Base-by-base conservation (phyloP, 92 coral and sea anemone species). In the Palythoa grandis region DNA sequence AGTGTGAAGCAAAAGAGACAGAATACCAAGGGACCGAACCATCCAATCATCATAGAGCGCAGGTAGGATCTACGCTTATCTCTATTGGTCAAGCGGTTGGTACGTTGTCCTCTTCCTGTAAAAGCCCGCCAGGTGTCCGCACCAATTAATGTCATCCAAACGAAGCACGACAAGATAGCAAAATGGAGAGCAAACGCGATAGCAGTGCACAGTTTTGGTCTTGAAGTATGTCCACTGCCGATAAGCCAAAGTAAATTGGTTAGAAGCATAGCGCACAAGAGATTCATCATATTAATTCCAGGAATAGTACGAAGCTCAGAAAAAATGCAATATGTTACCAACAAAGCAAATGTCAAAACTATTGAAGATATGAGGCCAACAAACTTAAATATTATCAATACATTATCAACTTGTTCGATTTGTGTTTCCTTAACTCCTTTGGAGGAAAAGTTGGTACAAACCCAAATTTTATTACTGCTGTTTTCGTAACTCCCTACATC, bases 61-160 rank as follows among this genome's bases (percentile, higher is more conserved):
- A 88, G 0, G 54, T 85, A 83, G 38, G 88, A 91, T 52, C 58
- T 72, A 70, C 95, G 91, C n/a, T 89, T 77, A 40, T 77, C 48
- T 25, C 85, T 83, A 54, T 70, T 84, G 20, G 70, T 68, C 47
- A 53, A 56, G 47, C 85, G 80, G 2, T 90, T 56, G 66, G 70
- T 86, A 7, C 82, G 78, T 17, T 83, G 87, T 40, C 87, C 78
- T 5, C 61, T 89, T 16, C 70, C 60, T 29, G 91, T 53, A 70
- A 92, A 92, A 25, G 91, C 91, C 19, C 90, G 86, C 79, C 91
- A 72, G n/a, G 95, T 90, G 80, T 92, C 95, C 66, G 85, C 43
- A 1, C 92, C 91, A 23, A 92, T 92, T 54, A 92, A 73, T 20
- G 91, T 60, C 91, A 88, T 92, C 87, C 95, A 92, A 17, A 87